Evolutionary conservation across 1,140 invertebrate species (phyloP).

Genomic region (Orius insidiosus): DNA sequence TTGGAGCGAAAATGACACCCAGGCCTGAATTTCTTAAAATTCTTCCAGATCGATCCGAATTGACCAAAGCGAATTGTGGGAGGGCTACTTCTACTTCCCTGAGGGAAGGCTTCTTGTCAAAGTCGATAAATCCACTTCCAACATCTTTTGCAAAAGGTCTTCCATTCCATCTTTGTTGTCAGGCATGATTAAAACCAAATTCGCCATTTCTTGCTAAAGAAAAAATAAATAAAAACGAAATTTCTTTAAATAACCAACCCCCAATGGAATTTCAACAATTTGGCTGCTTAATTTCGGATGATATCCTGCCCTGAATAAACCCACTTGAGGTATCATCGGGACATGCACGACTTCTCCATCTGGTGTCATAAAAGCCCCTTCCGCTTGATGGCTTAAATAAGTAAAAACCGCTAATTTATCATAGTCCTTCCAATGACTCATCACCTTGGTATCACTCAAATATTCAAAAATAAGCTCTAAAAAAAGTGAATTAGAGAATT

Average conservation of each 20-base stretch:
- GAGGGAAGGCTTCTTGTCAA: conserved; percentile 17
- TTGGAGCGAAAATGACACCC: conserved; percentile 15
- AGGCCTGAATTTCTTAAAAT: conserved; percentile 21
- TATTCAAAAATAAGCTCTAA: conserved; percentile 21
- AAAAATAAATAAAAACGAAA: not conserved
- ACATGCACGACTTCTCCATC: conserved; percentile 19
- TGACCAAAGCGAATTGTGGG: conserved; percentile 23
- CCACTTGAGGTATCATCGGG: conserved; percentile 24
- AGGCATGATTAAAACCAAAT: conserved; percentile 22
- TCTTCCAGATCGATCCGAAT: conserved; percentile 20
- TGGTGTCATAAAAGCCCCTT: conserved; percentile 19
- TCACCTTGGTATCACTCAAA: conserved; percentile 22
- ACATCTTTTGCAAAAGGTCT: conserved; percentile 18
- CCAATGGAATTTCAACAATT: conserved; percentile 21
- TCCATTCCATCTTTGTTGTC: conserved; percentile 20
- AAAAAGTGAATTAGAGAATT: conserved; percentile 6
- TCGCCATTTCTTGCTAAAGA: conserved; percentile 15
- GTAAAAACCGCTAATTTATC: conserved; percentile 22
- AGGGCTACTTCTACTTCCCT: conserved; percentile 22
- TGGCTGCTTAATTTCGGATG: conserved; percentile 18
- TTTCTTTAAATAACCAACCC: conserved; percentile 18
- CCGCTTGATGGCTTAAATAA: conserved; percentile 21
- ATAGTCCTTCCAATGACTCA: conserved; percentile 25
- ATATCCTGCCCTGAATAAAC: conserved; percentile 21
- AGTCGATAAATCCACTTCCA: conserved; percentile 18